Conservation (phyloP, 2,797 vertebrate species). For the Gastrophryne carolinensis region DNA sequence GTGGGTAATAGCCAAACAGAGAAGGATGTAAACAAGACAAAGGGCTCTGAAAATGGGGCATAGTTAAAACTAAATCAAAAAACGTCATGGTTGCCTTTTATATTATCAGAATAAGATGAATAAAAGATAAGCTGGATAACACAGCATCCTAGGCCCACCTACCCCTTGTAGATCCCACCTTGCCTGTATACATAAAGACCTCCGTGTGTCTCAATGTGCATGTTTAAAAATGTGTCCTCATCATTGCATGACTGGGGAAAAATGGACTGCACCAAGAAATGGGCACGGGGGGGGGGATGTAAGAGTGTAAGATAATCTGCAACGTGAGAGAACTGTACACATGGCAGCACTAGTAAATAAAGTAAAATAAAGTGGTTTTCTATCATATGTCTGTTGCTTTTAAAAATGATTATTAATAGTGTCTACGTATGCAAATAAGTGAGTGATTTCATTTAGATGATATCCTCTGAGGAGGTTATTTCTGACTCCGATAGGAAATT, state of each 20-base stretch:
- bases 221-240: conserved; percentile 49
- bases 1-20: too few species aligned
- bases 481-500: not conserved
- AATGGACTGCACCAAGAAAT: not conserved
- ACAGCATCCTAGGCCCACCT: not conserved
- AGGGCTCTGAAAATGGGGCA: too few species aligned
- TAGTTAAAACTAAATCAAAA: not conserved
- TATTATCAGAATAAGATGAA: too few species aligned
- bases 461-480: not conserved
- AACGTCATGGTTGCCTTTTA: not conserved
- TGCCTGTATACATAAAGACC: not conserved
- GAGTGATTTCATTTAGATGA: not conserved
- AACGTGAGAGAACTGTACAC: not conserved
- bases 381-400: conserved; percentile 33
- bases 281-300: not conserved
- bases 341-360: not conserved
- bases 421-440: conserved; percentile 49
- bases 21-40: too few species aligned
- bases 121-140: too few species aligned
- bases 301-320: conserved; percentile 4
- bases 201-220: conserved; percentile 57
- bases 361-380: conserved; percentile 9
- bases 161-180: not conserved
- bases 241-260: conserved; percentile 15
- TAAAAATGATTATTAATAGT: conserved; percentile 47